Base-by-base conservation (phyloP, 2,113 vertebrate genomes). In the Thamnaconus septentrionalis region DNA sequence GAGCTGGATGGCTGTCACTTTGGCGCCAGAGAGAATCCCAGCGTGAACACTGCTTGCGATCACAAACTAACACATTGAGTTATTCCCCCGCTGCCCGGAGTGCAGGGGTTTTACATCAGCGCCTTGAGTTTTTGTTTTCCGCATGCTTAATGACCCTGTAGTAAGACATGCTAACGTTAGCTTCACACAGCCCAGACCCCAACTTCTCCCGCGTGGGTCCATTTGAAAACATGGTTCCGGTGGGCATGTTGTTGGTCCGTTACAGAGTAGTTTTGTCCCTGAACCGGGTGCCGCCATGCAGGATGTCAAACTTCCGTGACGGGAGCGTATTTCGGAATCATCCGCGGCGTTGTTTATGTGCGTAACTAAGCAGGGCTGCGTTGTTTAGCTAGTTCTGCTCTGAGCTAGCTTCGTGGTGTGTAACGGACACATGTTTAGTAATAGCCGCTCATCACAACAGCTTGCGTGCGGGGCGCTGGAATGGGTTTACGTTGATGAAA, bases 131-230 rank as follows among this genome's bases (percentile, higher is more conserved):
- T 3, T 11, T 40, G 62, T 18, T 59, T 3, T 39, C 58, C 7
- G 45, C 6, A 12, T 41, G 41, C 6, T 6, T 50, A 6, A 53
- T 0, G 46, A 56, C 5, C 10, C 43, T 7, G 3, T 11, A 67
- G 61, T 63, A 5, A 4, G 79, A 73, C 70, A 78, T 40, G 79
- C 84, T 84, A 85, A 73, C 9, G 71, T 52, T 87, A 87, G 84
- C 83, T 8, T 5, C 56, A 31, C 18, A 31, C 18, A 62, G 59
- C 60, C n/a, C 51, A 70, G 70, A 76, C 79, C 70, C 78, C 69
- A 74, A 78, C 74, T 79, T 81, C 86, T 88, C 84, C 87, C 87
- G 87, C 85, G 71, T 79, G 85, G 82, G 78, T 53, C 43, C 54
- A 51, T 86, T 85, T 84, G 81, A 84, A 84, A 87, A 74, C 73